These are phyloP conservation scores for Steinernema hermaphroditum DNA, from an alignment of 2,888 invertebrate species.

Conservation along the genomic window DNA sequence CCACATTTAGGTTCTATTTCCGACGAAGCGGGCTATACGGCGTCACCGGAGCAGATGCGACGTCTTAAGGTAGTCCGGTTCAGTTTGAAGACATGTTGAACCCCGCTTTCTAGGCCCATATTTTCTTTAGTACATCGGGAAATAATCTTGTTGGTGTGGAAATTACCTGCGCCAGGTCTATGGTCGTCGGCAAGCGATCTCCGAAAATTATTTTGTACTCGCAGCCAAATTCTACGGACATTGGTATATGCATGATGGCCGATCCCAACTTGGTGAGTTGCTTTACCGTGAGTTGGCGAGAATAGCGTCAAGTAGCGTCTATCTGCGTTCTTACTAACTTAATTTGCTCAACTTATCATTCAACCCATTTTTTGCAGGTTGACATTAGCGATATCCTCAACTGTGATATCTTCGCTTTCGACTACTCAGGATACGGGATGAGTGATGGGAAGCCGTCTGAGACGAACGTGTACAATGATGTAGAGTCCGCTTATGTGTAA, in stretches of 20 bases:
- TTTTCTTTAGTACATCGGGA: background rate
- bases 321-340: too few species aligned
- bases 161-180: background rate
- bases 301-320: too few species aligned
- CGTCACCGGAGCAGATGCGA: conserved; percentile 3
- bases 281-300: too few species aligned
- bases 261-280: conserved; percentile 48
- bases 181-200: conserved; percentile 30
- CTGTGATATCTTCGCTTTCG: conserved; percentile 49
- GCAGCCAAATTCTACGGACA: conserved; percentile 51
- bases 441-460: conserved; percentile 46
- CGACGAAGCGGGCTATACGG: background rate
- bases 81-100: background rate
- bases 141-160: background rate
- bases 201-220: conserved; percentile 49
- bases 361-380: too few species aligned
- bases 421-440: conserved; percentile 52
- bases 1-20: background rate
- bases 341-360: too few species aligned
- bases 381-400: conserved; percentile 51
- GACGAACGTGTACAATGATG: conserved; percentile 42
- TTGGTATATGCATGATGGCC: conserved; percentile 50
- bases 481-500: conserved; percentile 42
- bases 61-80: background rate
- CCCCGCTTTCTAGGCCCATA: background rate